A percentile compares a stretch with the other conserved stretches of the same genome.
Evolutionary conservation across 2,113 vertebrate genomes (phyloP).

Genomic region (Glaucomys volans): DNA sequence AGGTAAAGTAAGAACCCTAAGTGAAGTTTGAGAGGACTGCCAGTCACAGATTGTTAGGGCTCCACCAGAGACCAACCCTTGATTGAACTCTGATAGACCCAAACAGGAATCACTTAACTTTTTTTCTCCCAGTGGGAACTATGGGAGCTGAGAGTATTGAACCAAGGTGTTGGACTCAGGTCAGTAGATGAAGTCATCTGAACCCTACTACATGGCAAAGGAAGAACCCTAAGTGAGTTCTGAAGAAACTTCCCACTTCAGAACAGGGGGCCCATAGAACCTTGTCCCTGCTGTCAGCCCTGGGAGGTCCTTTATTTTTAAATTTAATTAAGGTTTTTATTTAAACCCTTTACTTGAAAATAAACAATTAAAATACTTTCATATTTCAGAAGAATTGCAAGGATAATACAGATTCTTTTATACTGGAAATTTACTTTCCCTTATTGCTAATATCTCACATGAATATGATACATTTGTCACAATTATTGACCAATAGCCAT

Average conservation of each 20-base stretch:
- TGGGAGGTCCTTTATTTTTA: background rate
- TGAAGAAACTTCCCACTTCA: background rate
- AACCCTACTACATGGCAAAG: background rate
- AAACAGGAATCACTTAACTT: background rate
- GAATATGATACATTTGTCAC: background rate
- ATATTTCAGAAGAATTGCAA: background rate
- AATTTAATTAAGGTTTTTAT: background rate
- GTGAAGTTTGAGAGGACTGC: background rate
- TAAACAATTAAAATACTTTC: constrained; percentile 20
- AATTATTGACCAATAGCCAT: background rate
- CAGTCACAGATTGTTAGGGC: background rate
- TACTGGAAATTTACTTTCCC: background rate
- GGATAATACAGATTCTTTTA: background rate
- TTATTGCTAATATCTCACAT: background rate
- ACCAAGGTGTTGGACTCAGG: background rate
- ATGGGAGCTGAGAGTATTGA: background rate
- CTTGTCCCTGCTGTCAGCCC: background rate
- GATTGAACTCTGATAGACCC: background rate
- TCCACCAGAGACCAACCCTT: background rate
- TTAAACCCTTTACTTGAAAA: background rate
- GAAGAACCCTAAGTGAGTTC: background rate
- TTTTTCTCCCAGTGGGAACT: background rate
- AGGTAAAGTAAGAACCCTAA: background rate
- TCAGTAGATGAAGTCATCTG: background rate
- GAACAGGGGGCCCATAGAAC: background rate